These are phyloP conservation scores for Dasypolia templi DNA, from an alignment of 2,888 invertebrate species.

Conservation along the genomic window DNA sequence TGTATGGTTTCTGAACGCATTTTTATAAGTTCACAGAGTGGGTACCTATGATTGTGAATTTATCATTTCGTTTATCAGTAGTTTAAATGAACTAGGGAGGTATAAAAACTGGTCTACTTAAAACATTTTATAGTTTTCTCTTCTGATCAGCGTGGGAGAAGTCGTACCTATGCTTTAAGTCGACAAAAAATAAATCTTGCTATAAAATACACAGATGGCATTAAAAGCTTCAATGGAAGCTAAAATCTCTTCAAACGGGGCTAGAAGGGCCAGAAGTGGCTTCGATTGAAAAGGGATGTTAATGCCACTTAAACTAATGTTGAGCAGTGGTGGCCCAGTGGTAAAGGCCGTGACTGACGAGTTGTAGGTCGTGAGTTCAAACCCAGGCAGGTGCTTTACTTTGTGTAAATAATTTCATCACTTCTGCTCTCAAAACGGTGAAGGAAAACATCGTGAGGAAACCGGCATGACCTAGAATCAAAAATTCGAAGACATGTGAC, in stretches of 20 bases:
- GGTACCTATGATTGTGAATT: too few species aligned
- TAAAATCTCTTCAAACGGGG: slow-evolving; percentile 22
- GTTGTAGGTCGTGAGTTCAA: too few species aligned
- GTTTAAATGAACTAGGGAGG: too few species aligned
- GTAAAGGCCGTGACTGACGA: too few species aligned
- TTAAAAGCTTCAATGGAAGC: slow-evolving; percentile 36
- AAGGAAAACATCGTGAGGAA: too few species aligned
- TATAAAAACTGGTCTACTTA: not conserved
- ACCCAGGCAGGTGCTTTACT: too few species aligned
- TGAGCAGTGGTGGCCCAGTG: too few species aligned
- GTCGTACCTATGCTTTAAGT: not conserved
- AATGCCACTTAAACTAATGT: slow-evolving; percentile 45
- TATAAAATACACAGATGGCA: slow-evolving; percentile 43
- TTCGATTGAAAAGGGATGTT: slow-evolving; percentile 41
- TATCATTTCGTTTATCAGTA: not conserved
- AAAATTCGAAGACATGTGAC: too few species aligned
- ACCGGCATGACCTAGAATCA: too few species aligned
- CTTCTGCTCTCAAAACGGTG: too few species aligned
- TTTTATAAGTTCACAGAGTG: not conserved
- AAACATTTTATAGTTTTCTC: not conserved
- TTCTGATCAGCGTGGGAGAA: slow-evolving; percentile 28
- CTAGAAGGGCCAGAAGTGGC: slow-evolving; percentile 55
- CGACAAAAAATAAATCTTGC: slow-evolving; percentile 28
- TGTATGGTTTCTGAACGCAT: not conserved
- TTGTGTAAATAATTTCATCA: too few species aligned